Conservation (phyloP, 1,140 invertebrate genomes). For the Lepeophtheirus salmonis region DNA sequence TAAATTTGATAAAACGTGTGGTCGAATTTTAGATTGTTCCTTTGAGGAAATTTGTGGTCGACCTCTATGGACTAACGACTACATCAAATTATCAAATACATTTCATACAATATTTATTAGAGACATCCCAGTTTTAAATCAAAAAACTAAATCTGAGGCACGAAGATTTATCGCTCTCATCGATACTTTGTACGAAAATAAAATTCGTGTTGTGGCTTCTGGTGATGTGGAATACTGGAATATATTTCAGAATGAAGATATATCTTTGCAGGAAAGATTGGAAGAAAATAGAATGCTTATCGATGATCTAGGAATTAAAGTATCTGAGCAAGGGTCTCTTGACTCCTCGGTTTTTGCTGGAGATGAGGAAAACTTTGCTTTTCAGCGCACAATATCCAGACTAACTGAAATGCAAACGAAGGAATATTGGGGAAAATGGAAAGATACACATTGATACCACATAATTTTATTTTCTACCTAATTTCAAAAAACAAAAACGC, state of each 20-base stretch:
- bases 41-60: conserved; percentile 79
- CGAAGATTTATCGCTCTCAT: conserved; percentile 90
- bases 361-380: conserved; percentile 92
- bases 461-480: neutral
- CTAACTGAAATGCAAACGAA: conserved; percentile 56
- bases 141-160: conserved; percentile 56
- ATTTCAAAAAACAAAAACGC: neutral
- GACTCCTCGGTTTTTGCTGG: conserved; percentile 80
- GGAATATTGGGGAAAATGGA: conserved; percentile 71
- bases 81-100: conserved; percentile 66
- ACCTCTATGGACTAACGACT: conserved; percentile 82
- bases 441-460: conserved; percentile 31
- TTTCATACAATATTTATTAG: conserved; percentile 88
- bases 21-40: conserved; percentile 63
- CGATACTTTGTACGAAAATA: conserved; percentile 90
- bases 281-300: conserved; percentile 68
- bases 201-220: conserved; percentile 54
- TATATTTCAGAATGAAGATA: conserved; percentile 45
- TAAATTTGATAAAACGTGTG: conserved; percentile 70
- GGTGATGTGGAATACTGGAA: conserved; percentile 49
- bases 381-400: conserved; percentile 75
- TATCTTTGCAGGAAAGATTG: conserved; percentile 31
- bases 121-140: conserved; percentile 62
- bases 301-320: conserved; percentile 70
- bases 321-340: conserved; percentile 37